Percentiles rank a stretch among this genome's conserved stretches.
Evolutionary conservation across 64 coral and sea anemone genomes (phyloP).

Genomic region (Pachyseris speciosa): DNA sequence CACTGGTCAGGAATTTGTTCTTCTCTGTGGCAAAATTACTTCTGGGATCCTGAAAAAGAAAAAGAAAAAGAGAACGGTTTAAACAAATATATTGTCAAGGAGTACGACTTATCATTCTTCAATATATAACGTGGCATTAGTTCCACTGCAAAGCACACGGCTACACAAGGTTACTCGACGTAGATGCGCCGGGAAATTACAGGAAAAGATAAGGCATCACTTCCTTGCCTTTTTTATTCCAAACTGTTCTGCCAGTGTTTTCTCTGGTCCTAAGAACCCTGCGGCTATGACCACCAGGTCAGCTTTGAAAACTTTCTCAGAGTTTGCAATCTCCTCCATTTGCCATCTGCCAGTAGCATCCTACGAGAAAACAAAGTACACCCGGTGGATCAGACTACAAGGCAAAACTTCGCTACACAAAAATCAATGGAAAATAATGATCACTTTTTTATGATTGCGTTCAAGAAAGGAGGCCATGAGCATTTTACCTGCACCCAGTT

Average conservation of each 20-base stretch:
- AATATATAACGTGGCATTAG: no score
- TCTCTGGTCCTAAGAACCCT: slow-evolving; percentile 88
- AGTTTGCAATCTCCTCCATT: slow-evolving; percentile 84
- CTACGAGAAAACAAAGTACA: slow-evolving; percentile 27
- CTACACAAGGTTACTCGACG: no score
- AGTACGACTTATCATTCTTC: background rate
- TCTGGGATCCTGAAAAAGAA: slow-evolving; percentile 81
- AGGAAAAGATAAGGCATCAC: background rate
- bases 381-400: background rate
- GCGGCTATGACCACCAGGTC: slow-evolving; percentile 88
- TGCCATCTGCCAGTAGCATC: slow-evolving; percentile 85
- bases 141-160: no score
- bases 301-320: slow-evolving; percentile 78
- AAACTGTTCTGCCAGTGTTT: slow-evolving; percentile 82
- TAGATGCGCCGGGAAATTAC: no score
- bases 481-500: slow-evolving; percentile 94
- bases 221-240: slow-evolving; percentile 82
- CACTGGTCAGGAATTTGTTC: slow-evolving; percentile 71
- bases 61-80: background rate
- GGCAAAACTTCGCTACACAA: no score
- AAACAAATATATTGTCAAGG: background rate
- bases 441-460: no score
- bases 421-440: no score
- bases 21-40: slow-evolving; percentile 89
- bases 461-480: background rate